These are phyloP conservation scores for Entelurus aequoreus DNA, from an alignment of 2,113 vertebrate genomes.

Conservation along the genomic window DNA sequence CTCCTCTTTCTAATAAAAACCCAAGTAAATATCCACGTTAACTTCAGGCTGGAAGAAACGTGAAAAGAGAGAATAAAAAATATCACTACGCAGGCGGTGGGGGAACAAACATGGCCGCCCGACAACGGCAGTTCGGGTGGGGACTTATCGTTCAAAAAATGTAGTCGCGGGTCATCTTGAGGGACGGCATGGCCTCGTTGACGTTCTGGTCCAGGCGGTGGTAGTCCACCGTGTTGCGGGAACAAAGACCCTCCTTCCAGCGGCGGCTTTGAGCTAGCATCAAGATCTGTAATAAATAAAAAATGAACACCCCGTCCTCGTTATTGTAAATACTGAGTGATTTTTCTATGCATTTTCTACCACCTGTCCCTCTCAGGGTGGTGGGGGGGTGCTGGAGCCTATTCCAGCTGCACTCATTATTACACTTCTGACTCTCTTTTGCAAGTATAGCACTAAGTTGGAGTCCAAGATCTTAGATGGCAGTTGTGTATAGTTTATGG, in stretches of 20 bases:
- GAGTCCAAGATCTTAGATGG: no score
- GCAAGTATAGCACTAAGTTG: no score
- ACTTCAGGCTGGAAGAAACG: constrained; percentile 7
- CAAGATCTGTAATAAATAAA: constrained; percentile 76
- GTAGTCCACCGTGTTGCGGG: constrained; percentile 83
- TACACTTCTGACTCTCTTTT: no score
- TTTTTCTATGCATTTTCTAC: no score
- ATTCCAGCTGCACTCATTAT: no score
- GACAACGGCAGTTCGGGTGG: not conserved
- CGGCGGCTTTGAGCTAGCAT: constrained; percentile 85
- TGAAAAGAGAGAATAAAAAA: constrained; percentile 14
- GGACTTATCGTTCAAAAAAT: constrained; percentile 77
- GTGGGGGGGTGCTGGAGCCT: no score
- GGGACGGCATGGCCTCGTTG: constrained; percentile 93
- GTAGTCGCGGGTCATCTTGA: constrained; percentile 93
- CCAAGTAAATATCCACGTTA: constrained; percentile 9
- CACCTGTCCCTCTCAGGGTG: no score
- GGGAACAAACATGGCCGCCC: constrained; percentile 1
- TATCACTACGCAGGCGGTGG: constrained; percentile 12
- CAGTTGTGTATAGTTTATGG: no score
- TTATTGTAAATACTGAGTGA: no score
- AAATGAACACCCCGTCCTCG: no score
- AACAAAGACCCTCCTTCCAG: constrained; percentile 90
- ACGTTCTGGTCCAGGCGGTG: constrained; percentile 93
- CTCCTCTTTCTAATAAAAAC: no score